Evolutionary conservation across 92 coral and sea anemone species (phyloP).

Genomic region (Hydrozoanthus gracilis): DNA sequence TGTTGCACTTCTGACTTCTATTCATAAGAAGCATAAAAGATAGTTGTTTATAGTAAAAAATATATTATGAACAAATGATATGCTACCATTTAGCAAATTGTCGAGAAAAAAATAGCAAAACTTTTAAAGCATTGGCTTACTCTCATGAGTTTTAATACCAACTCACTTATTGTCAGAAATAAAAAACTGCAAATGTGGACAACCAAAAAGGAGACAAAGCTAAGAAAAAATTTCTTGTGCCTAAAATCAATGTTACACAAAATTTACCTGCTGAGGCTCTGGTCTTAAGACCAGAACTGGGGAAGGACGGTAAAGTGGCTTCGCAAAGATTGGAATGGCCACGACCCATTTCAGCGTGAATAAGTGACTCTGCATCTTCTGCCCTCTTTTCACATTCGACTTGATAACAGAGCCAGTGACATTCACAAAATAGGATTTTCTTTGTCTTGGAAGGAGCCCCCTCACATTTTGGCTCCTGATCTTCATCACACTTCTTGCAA

Average conservation of each 20-base stretch:
- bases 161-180: not conserved
- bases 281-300: conserved; percentile 38
- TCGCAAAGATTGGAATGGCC: conserved; percentile 56
- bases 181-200: not conserved
- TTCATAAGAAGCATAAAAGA: too few species aligned
- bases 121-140: not conserved
- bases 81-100: too few species aligned
- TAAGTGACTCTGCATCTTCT: conserved; percentile 33
- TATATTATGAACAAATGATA: too few species aligned
- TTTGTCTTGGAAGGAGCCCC: conserved; percentile 45
- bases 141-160: not conserved
- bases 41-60: too few species aligned
- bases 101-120: not conserved
- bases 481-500: conserved; percentile 24
- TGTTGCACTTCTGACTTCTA: too few species aligned
- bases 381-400: conserved; percentile 62
- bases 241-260: not conserved
- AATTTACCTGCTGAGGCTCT: conserved; percentile 54
- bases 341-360: conserved; percentile 50
- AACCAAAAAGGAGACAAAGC: not conserved
- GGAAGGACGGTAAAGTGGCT: conserved; percentile 46
- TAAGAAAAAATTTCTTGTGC: not conserved
- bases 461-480: not conserved
- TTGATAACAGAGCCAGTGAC: conserved; percentile 45
- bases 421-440: conserved; percentile 36